phyloP scores from a whole-genome alignment of 2,797 vertebrate genomes.

The Gymnoscopelus microlampas region DNA sequence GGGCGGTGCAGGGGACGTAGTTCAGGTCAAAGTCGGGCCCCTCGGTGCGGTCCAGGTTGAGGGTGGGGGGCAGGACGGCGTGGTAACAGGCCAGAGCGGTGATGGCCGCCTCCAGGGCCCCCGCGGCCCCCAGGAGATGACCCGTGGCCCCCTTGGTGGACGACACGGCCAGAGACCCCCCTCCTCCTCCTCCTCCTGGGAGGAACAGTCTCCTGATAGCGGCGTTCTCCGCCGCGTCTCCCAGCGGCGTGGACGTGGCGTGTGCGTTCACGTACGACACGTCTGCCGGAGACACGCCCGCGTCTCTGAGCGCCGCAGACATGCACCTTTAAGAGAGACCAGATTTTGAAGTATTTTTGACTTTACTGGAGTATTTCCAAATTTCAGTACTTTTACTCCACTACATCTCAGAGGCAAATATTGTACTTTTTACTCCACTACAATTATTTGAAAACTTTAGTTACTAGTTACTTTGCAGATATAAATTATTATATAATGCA shows the following conservation, averaged over 20 bases:
- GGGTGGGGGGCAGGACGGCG: conserved; percentile 88
- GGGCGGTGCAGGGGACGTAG: conserved; percentile 88
- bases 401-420: too few relatives aligned
- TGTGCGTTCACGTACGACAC: conserved; percentile 94
- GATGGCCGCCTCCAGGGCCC: conserved; percentile 92
- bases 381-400: too few relatives aligned
- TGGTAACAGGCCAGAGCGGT: conserved; percentile 91
- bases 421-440: too few relatives aligned
- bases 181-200: not conserved
- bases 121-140: conserved; percentile 93
- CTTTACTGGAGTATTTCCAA: too few relatives aligned
- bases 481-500: too few relatives aligned
- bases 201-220: conserved; percentile 92
- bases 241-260: conserved; percentile 94
- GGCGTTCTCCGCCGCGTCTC: conserved; percentile 94
- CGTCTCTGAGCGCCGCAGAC: conserved; percentile 89
- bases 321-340: conserved; percentile 77
- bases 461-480: too few relatives aligned
- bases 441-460: too few relatives aligned
- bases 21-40: conserved; percentile 90
- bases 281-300: conserved; percentile 81
- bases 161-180: conserved; percentile 83
- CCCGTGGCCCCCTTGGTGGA: conserved; percentile 97
- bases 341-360: too few relatives aligned
- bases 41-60: conserved; percentile 91